Evolutionary conservation across 2,888 invertebrate species (phyloP), one percentile per base, ranked within the genome.

Genomic region (Himalopsyche kuldschensis): DNA sequence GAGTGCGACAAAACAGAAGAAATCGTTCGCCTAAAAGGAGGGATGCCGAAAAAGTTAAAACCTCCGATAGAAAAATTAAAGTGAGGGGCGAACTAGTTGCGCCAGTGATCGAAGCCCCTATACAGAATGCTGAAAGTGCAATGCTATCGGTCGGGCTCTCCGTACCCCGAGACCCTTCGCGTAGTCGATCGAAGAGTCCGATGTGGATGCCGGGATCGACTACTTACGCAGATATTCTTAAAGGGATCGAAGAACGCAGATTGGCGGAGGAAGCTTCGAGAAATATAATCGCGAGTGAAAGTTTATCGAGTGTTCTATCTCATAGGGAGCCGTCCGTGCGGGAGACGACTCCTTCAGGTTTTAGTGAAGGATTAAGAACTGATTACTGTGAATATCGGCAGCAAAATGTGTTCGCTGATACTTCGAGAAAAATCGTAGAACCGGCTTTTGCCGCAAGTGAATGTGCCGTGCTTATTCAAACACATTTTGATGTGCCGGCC

Each of bases 141-240:
- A 24, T 47, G 24, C 55, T 35, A 55, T 41, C 76, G 8, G 80
- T 11, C 27, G 63, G 55, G 75, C 75, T 86, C 20, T 82, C 90
- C 63, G 87, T 87, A 55, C 89, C 89, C 0, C 85, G 87, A 5
- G 88, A 89, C 15, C 87, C 87, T 78, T 87, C 88, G 10, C 89
- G 92, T 76, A 89, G 89, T n/a, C 91, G 94, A 87, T 94, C 94
- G 0, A 93, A 93, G 75, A 95, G 95, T 89, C 95, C 95, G 20
- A 93, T 95, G 88, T 96, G 96, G 96, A 89, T 91, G 75, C 95
- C 94, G 3, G 95, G 95, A 41, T 94, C 94, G 31, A 94, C 95
- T 78, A 94, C 96, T 77, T 97, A 96, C 89, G 96, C 97, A 78
- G 96, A 96, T 90, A 94, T 97, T 86, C 92, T 96, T 85, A 93